Base-by-base conservation (phyloP, 2,888 invertebrate genomes). In the Andrena fulva region DNA sequence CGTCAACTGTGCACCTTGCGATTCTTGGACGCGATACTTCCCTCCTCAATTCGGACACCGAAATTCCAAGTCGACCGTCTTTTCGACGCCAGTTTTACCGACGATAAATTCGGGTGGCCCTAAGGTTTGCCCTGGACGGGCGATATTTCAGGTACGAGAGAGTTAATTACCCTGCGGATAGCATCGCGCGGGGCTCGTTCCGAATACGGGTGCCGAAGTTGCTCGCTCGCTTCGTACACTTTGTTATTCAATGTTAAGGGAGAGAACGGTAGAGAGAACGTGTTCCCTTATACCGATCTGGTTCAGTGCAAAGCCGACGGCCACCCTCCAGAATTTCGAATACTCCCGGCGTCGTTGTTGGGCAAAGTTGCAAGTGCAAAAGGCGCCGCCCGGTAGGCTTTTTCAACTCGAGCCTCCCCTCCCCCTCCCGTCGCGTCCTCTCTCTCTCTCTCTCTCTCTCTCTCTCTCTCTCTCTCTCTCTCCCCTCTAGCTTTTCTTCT, bases 291-390 rank as follows among this genome's bases (percentile, higher is more conserved):
- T 74, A 71, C 27, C 68, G 80, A 72, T 82, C 83, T 66, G 83
- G 81, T 83, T 72, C 70, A 67, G 48, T 79, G 80, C 69, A 77
- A 81, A 78, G 79, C 68, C 77, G 74, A 74, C 66, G 59, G 56
- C 66, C 81, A 80, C 71, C 81, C 84, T 64, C 68, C 33, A 73
- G 69, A 33, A 70, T 76, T 74, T 71, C 16, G 60, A 67, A 70
- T 54, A 48, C 71, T 56, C 63, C n/a, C 31, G 66, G 35, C 27
- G 42, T 8, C n/a, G 10, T n/a, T 29, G 12, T 8, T 35, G 50
- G 48, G 54, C 76, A 63, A 79, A 84, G 86, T 85, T 81, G 86
- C 86, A 86, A 86, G 86, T 86, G 86, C 86, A 86, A 70, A 42
- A 86, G 74, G 66, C 77, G 62, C 74, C 70, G 27, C 71, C 54